Conservation (phyloP, 2,113 vertebrate species). For the Piprites chloris region DNA sequence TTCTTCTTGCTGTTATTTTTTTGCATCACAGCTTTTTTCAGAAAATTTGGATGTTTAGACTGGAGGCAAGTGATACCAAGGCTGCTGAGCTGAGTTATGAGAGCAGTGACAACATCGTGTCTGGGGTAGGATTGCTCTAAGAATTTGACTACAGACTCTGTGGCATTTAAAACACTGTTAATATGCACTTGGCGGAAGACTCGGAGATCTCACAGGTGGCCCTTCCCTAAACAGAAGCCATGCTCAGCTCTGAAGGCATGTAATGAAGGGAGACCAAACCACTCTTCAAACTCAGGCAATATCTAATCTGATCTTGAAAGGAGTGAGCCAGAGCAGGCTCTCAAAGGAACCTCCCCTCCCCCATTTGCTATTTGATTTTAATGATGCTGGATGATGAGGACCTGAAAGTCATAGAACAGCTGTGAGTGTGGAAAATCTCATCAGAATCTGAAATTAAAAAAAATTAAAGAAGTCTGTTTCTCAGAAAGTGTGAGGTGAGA, state of each 20-base stretch:
- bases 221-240: conserved; percentile 14
- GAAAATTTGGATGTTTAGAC: not conserved
- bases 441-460: not conserved
- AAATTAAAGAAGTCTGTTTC: not conserved
- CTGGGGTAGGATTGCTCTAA: not conserved
- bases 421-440: not conserved
- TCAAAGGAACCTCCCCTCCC: not conserved
- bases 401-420: not conserved
- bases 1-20: not conserved
- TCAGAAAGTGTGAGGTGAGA: not conserved
- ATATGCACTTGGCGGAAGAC: not conserved
- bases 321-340: conserved; percentile 31
- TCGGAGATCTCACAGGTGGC: not conserved
- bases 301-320: conserved; percentile 36
- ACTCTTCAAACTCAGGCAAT: not conserved
- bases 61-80: not conserved
- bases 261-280: conserved; percentile 9
- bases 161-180: not conserved
- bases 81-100: conserved; percentile 8
- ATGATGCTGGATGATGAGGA: not conserved
- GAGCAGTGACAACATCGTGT: not conserved
- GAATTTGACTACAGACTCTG: not conserved
- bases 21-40: not conserved
- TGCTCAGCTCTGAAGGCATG: not conserved
- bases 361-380: not conserved